These are phyloP conservation scores for Enteromius thamalakanensis DNA, from an alignment of 2,797 vertebrate genomes.

Conservation along the genomic window DNA sequence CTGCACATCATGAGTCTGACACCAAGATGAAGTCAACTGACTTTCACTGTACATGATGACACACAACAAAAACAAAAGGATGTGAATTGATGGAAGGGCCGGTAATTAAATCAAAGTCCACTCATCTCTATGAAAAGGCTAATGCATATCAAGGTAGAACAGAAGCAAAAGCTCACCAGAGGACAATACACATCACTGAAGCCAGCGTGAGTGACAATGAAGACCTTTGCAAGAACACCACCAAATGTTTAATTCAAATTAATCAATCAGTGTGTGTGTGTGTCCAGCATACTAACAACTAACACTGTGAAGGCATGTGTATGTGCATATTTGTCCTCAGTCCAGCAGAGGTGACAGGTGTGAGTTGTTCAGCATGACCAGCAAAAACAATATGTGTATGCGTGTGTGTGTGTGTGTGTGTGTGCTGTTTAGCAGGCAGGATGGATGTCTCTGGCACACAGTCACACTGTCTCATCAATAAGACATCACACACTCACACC, in stretches of 20 bases:
- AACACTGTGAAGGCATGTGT: constrained; percentile 34
- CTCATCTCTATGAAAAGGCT: constrained; percentile 47
- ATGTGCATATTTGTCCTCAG: constrained; percentile 39
- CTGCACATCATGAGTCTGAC: constrained; percentile 3
- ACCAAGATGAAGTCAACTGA: constrained; percentile 42
- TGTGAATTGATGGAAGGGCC: constrained; percentile 23
- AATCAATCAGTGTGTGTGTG: constrained; percentile 52
- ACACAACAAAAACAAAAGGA: constrained; percentile 29
- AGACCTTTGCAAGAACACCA: constrained; percentile 60
- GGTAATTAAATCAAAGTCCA: constrained; percentile 39
- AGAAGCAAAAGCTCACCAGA: constrained; percentile 44
- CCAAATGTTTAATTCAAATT: constrained; percentile 64
- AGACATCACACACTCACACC: constrained; percentile 81
- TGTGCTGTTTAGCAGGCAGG: constrained; percentile 61
- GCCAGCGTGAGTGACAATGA: constrained; percentile 60
- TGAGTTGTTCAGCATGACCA: constrained; percentile 53
- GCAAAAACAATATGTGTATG: constrained; percentile 42
- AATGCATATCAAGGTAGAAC: constrained; percentile 49
- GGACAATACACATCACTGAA: constrained; percentile 51
- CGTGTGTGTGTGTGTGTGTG: constrained; percentile 4
- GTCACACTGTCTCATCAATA: constrained; percentile 79
- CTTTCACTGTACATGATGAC: constrained; percentile 17
- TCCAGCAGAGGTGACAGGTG: constrained; percentile 55
- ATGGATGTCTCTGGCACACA: constrained; percentile 63
- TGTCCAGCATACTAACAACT: constrained; percentile 55